These are phyloP conservation scores for Synchiropus splendidus DNA, from an alignment of 2,113 vertebrate genomes.

Conservation along the genomic window DNA sequence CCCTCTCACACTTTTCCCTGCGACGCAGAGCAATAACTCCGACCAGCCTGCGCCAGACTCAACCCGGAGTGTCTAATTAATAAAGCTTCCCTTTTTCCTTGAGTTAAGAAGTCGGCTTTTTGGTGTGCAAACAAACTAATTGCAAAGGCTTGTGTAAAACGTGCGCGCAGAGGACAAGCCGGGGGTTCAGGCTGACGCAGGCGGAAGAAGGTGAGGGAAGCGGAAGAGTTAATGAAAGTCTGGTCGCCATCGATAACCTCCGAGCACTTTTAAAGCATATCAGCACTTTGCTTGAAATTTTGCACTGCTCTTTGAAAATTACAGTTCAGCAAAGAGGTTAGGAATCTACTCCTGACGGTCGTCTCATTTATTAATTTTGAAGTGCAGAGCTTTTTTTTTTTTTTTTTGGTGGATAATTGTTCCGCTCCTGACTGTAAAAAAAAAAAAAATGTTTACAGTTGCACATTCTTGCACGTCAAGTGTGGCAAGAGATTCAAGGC, in stretches of 20 bases:
- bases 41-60: not conserved
- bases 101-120: slow-evolving; percentile 52
- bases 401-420: slow-evolving; percentile 41
- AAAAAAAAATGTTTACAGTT: slow-evolving; percentile 34
- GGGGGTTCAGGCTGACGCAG: slow-evolving; percentile 43
- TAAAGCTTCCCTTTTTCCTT: slow-evolving; percentile 50
- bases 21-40: slow-evolving; percentile 50
- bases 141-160: slow-evolving; percentile 10
- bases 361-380: too few relatives aligned
- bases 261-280: slow-evolving; percentile 27
- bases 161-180: slow-evolving; percentile 20
- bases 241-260: slow-evolving; percentile 4
- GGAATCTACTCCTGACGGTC: slow-evolving; percentile 16
- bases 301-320: slow-evolving; percentile 29
- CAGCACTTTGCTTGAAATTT: slow-evolving; percentile 21
- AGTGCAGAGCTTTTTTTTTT: too few relatives aligned
- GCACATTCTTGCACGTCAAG: slow-evolving; percentile 28
- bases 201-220: slow-evolving; percentile 31
- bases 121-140: slow-evolving; percentile 56
- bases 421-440: slow-evolving; percentile 29
- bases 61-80: slow-evolving; percentile 48
- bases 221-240: slow-evolving; percentile 52
- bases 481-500: slow-evolving; percentile 1
- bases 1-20: slow-evolving; percentile 54
- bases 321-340: slow-evolving; percentile 20